Evolutionary conservation across 2,113 vertebrate genomes (phyloP), one percentile per base, ranked within the genome.

Genomic region (Anoura caudifer): DNA sequence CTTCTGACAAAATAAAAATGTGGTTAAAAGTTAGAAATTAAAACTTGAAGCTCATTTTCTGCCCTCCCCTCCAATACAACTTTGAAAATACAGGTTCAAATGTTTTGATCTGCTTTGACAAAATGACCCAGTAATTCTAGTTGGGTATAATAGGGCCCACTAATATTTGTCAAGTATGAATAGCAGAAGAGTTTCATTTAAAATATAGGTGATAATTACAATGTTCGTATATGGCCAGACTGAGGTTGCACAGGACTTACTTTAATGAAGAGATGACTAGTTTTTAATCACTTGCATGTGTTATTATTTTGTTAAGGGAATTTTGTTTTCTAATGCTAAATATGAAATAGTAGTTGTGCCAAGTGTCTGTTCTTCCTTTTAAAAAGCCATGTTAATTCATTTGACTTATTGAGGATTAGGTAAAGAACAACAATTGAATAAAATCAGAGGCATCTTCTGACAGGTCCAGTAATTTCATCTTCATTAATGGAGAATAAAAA

Each of bases 371-470:
- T 76, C 28, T 24, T 5, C 80, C 15, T 87, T 93, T 52, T 45
- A 73, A 72, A 90, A 80, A 95, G 67, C 41, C 41, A 84, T 22
- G 73, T 77, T 92, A 90, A 82, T 80, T 87, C 24, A 88, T 26
- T 96, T 91, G 82, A 87, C 6, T 47, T 96, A 59, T 81, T 77
- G 87, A 94, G 43, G 89, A 67, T 89, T 90, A 95, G 9, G 81
- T 36, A 92, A 54, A 81, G 24, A 65, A 72, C 38, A 89, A 26
- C 47, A 89, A 89, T 22, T 86, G 47, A 47, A 11, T 84, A 70
- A 96, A 97, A 90, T 87, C 38, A 90, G 69, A 91, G 26, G 69
- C 28, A 92, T 87, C 52, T 84, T 91, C 61, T 82, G n/a, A 83
- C 76, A 86, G 72, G 38, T 69, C n/a, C 50, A 50, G 31, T 54